Evolutionary conservation across 2,797 vertebrate species (phyloP), one percentile per base, ranked within the genome.

Genomic region (Lithobates pipiens): DNA sequence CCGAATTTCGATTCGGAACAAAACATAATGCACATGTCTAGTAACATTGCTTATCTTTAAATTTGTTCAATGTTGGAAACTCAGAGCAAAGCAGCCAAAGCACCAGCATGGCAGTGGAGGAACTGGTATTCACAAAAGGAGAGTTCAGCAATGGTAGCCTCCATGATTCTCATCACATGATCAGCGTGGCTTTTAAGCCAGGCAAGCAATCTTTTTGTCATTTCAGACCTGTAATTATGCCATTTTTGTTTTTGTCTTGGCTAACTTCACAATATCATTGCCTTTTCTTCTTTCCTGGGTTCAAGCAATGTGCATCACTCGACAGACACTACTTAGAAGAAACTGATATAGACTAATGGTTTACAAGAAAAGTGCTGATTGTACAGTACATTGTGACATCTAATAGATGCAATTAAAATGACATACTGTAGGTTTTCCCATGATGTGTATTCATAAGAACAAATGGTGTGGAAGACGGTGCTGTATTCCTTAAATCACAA

Each of bases 401-500:
- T 87, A 87, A 83, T 80, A 84, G 63, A 83, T 75, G 86, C 77
- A 87, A 87, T 87, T 87, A 87, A 83, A 87, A 87, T 87, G 76
- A 87, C 81, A 87, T 76, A 87, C 76, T 84, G 81, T 84, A 76
- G 81, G 76, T 87, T 87, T 80, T 87, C 81, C 86, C 81, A 75
- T 87, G 81, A 87, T 80, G 69, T 87, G 86, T 29, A 79, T 87
- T 87, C 76, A 87, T 87, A 81, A 87, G 80, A 84, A 87, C 79
- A 87, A 87, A 87, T 87, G 81, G 81, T 84, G 76, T 87, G 86
- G 86, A 87, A 87, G 86, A 80, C 84, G 81, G 76, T 74, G 72
- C 46, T 25, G 86, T 74, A 83, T 84, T 87, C 79, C 76, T 80
- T 80, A 87, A 87, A 83, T 84, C 86, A 80, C 86, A 83, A 83